Percentiles rank a stretch among this genome's conserved stretches.
Evolutionary conservation across 2,113 vertebrate species (phyloP).

Genomic region (Ceyx cyanopectus): DNA sequence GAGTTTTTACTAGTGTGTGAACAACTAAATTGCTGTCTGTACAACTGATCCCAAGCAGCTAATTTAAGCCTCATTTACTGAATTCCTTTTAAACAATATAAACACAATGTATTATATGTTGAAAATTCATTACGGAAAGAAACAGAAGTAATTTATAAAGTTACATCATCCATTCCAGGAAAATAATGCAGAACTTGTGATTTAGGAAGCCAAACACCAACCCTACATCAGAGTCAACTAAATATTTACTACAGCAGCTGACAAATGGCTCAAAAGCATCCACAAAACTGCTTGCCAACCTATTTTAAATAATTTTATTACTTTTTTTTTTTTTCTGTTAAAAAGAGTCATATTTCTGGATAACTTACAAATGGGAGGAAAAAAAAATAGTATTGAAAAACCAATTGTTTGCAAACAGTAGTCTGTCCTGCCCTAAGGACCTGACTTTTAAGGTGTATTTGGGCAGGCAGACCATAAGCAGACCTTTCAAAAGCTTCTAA

Average conservation of each 20-base stretch:
- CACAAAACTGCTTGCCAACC: background rate
- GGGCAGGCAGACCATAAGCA: background rate
- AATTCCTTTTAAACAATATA: conserved; percentile 27
- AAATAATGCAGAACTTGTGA: conserved; percentile 39
- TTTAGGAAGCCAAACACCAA: conserved; percentile 30
- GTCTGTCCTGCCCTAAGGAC: background rate
- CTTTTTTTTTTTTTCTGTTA: background rate
- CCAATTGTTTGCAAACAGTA: background rate
- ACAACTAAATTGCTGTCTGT: background rate
- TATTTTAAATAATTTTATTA: conserved; percentile 30
- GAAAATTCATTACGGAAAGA: conserved; percentile 36
- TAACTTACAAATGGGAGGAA: background rate
- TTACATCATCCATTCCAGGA: conserved; percentile 51
- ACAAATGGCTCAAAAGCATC: conserved; percentile 29
- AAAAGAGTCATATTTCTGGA: conserved; percentile 1
- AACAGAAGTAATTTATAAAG: conserved; percentile 23
- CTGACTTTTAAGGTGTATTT: background rate
- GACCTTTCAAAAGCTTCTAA: conserved; percentile 25
- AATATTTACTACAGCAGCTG: conserved; percentile 41
- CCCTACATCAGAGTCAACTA: conserved; percentile 25
- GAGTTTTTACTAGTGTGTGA: background rate
- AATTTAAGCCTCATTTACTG: background rate
- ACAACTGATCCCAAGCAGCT: background rate
- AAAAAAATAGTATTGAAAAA: background rate
- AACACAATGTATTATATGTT: conserved; percentile 4